Evolutionary conservation across 92 coral and sea anemone genomes (phyloP).

Genomic region (Epizoanthus illoricatus): DNA sequence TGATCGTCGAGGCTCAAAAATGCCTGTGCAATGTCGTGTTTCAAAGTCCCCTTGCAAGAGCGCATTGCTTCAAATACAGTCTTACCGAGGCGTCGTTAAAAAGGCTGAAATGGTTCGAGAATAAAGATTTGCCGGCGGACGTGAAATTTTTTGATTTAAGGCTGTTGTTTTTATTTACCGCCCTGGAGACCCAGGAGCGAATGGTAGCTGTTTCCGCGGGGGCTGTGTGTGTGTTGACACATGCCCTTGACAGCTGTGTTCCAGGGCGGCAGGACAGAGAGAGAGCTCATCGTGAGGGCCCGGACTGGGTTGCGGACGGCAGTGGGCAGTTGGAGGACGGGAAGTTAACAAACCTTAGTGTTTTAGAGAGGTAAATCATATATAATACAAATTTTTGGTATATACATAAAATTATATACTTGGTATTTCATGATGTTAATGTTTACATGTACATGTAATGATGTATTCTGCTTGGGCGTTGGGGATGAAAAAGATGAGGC

Average conservation of each 20-base stretch:
- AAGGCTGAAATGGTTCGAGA: constrained; percentile 80
- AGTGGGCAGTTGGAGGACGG: constrained; percentile 61
- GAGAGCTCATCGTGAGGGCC: constrained; percentile 53
- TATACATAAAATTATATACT: too few species aligned
- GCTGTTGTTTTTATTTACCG: constrained; percentile 88
- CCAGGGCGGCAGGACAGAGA: constrained; percentile 84
- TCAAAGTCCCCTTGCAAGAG: constrained; percentile 78
- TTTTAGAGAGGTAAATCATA: constrained; percentile 63
- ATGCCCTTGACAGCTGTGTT: constrained; percentile 71
- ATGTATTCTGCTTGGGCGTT: too few species aligned
- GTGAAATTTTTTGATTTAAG: constrained; percentile 85
- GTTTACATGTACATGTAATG: too few species aligned
- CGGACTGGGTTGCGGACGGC: constrained; percentile 55
- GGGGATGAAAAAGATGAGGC: too few species aligned
- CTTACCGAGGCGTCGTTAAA: constrained; percentile 63
- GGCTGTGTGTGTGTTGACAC: constrained; percentile 78
- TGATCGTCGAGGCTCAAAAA: constrained; percentile 80
- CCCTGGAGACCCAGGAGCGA: constrained; percentile 79
- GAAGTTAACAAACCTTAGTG: constrained; percentile 54
- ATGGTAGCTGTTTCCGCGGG: constrained; percentile 57
- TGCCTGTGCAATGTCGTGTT: constrained; percentile 93
- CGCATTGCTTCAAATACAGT: constrained; percentile 60
- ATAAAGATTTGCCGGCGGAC: constrained; percentile 56
- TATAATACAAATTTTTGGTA: neutral
- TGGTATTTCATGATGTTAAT: too few species aligned